Base-by-base conservation (phyloP, 2,797 vertebrate genomes). In the Chloroceryle amazona region DNA sequence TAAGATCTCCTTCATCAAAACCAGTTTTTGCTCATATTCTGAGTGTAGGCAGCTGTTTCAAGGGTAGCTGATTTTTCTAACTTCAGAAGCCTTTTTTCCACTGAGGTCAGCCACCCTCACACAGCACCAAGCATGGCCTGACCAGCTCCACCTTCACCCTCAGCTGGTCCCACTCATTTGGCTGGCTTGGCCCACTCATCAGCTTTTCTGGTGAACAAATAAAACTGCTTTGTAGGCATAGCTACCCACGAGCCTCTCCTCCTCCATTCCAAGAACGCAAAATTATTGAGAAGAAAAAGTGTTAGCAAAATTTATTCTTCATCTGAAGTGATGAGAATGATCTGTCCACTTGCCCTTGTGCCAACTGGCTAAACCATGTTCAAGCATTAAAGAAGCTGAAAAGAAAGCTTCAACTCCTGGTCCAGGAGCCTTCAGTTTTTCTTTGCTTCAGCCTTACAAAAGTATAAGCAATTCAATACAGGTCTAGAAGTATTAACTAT, bases 11-110 rank as follows among this genome's bases (percentile, higher is more conserved):
- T 83, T 83, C 33, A 51, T 13, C 49, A 83, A 87, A 80, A 71
- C 1, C 0, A 66, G 29, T 3, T 41, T 49, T 79, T 33, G 5
- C 37, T 74, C 57, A 51, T 60, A 60, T 8, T 13, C 62, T 37
- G 62, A 74, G 31, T 3, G 0, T 11, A 55, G 47, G 31, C 23
- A 7, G 13, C 35, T 62, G 0, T n/a, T 28, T 10, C 31, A 37
- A 68, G 61, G 49, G 54, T 4, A 41, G 13, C 9, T 22, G 37
- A 49, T 35, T 42, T 33, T 31, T 35, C 19, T 13, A 37, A 57
- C 17, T 73, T 58, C 60, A 57, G 60, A 67, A 73, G 29, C 29
- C 20, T 61, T 33, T 44, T 21, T 46, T 39, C 26, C 35, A 51
- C 33, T 14, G 26, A 84, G 31, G 72, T 16, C 66, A 47, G 55